Conservation (phyloP, 2,797 vertebrate species). For the Myotis vivesi region DNA sequence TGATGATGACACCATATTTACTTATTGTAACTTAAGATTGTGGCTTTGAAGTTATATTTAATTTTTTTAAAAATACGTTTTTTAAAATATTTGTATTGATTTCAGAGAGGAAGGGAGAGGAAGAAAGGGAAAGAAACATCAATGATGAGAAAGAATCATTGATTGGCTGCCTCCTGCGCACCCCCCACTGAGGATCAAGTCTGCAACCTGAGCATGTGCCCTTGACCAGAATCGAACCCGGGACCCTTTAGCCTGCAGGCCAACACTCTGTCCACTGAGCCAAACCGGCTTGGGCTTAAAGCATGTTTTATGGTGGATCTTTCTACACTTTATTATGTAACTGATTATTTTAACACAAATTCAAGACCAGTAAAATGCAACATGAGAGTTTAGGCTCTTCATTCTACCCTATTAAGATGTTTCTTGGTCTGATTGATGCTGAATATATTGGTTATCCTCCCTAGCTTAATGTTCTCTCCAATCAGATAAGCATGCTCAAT, state of each 20-base stretch:
- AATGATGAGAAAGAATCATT: no score
- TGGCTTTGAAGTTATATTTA: not conserved
- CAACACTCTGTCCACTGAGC: no score
- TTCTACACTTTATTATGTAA: not conserved
- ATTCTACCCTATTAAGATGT: not conserved
- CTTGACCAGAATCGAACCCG: no score
- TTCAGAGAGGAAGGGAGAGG: no score
- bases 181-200: no score
- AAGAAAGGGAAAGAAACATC: no score
- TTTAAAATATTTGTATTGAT: no score
- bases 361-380: not conserved
- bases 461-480: not conserved
- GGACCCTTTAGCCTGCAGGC: no score
- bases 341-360: conserved; percentile 21
- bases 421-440: not conserved
- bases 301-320: not conserved
- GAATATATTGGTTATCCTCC: not conserved
- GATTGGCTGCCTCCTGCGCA: no score
- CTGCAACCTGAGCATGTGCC: no score
- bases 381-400: not conserved
- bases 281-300: no score
- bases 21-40: not conserved
- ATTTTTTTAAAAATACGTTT: no score
- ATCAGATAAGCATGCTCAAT: not conserved
- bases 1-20: not conserved